Conservation (phyloP, 1,140 invertebrate species). For the Penaeus chinensis region DNA sequence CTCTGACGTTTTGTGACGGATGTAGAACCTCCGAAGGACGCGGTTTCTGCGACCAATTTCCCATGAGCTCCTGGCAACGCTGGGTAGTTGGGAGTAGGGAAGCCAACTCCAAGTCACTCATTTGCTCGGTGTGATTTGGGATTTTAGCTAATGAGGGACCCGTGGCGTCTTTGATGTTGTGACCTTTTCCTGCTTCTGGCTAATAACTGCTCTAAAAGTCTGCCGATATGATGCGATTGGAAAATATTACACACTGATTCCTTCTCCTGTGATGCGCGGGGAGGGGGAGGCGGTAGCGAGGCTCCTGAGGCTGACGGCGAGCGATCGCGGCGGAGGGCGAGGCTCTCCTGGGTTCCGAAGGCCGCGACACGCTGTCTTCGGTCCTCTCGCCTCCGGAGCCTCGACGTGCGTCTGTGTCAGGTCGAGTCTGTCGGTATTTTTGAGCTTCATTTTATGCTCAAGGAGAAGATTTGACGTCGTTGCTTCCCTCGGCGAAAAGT, state of each 20-base stretch:
- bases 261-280: not conserved
- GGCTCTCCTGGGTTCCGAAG: not conserved
- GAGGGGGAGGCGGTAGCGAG: not conserved
- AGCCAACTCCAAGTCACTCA: slow-evolving; percentile 29
- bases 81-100: slow-evolving; percentile 15
- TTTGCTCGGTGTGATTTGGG: slow-evolving; percentile 50
- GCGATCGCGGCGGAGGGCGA: not conserved
- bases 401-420: no score
- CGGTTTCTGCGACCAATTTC: no score
- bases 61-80: not conserved
- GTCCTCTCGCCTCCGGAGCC: no score
- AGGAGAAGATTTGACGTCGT: no score
- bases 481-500: no score
- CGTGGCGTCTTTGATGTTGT: slow-evolving; percentile 18
- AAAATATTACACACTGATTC: slow-evolving; percentile 32
- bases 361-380: no score
- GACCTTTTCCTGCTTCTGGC: slow-evolving; percentile 39
- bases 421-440: no score
- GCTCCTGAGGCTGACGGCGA: not conserved
- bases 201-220: slow-evolving; percentile 38
- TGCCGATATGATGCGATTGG: slow-evolving; percentile 38
- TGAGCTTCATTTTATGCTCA: no score
- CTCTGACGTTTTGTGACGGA: no score
- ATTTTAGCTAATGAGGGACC: slow-evolving; percentile 53
- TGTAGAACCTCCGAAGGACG: no score